These are phyloP conservation scores for Trypoxylon attenuatum DNA, from an alignment of 2,888 invertebrate genomes.

Conservation along the genomic window DNA sequence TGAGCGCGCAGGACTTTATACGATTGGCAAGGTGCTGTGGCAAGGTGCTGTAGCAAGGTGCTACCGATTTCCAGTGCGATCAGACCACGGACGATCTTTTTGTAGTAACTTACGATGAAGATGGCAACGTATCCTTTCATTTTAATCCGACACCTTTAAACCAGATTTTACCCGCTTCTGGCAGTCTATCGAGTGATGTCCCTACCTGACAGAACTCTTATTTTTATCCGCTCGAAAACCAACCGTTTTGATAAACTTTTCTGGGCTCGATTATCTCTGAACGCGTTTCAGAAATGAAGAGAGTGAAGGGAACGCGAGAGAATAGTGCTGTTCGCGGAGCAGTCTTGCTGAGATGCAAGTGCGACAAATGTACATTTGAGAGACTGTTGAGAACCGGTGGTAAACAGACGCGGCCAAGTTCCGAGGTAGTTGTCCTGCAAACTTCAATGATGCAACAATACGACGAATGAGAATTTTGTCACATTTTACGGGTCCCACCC, in stretches of 20 bases:
- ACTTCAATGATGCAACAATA: constrained; percentile 39
- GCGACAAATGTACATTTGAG: constrained; percentile 43
- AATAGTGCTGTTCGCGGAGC: neutral
- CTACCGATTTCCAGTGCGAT: constrained; percentile 6
- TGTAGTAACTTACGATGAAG: constrained; percentile 40
- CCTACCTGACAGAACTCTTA: too few species aligned
- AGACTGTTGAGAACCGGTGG: constrained; percentile 48
- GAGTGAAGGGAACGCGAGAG: neutral
- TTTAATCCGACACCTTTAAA: constrained; percentile 35
- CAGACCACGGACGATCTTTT: constrained; percentile 39
- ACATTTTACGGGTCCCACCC: constrained; percentile 39
- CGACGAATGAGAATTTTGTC: constrained; percentile 51
- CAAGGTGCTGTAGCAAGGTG: neutral
- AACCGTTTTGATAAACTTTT: too few species aligned
- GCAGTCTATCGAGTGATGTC: constrained; percentile 41
- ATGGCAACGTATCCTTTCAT: constrained; percentile 42
- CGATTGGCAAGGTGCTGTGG: too few species aligned
- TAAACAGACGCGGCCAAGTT: constrained; percentile 17
- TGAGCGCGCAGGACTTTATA: constrained; percentile 15
- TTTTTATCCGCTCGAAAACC: too few species aligned
- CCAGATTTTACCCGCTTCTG: constrained; percentile 24
- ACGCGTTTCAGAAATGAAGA: too few species aligned
- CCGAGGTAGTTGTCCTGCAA: constrained; percentile 33
- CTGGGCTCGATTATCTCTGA: too few species aligned
- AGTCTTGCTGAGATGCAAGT: too few species aligned